Evolutionary conservation across 2,888 invertebrate species (phyloP), one percentile per base, ranked within the genome.

Genomic region (Campoletis raptor): DNA sequence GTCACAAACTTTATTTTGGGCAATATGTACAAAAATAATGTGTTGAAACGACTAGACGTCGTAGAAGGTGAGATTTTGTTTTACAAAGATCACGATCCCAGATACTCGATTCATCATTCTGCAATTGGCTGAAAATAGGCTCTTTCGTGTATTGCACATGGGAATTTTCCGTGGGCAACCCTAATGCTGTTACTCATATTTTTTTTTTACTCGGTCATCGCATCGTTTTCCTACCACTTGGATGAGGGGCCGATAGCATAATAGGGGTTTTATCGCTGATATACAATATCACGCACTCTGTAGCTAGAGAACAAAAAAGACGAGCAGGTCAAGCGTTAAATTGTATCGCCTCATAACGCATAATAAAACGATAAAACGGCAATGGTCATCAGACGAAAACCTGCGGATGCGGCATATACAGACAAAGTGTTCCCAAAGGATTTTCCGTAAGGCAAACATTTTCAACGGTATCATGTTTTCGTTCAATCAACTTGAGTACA

Each of bases 271-370:
- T 52, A 9, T 15, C 74, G 61, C 24, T 69, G 61, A 69, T 24
- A 74, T 67, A 54, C 67, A 48, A 42, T 61, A 21, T 37, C 42
- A 24, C 36, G 42, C n/a, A 6, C 24, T 69, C n/a, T 21, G 37
- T 54, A 42, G 78, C 64, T 54, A 24, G 36, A 61, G n/a, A 52
- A 66, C 37, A 30, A 21, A 8, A 54, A 69, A 37, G 12, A 24
- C 12, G 57, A 57, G 30, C 70, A 77, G 66, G 77, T 86, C 80
- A 72, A 80, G 81, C 80, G 77, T 83, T 72, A 86, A 81, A 86
- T 83, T 86, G 80, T 86, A 83, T 83, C 86, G 86, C 76, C 72
- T 81, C 85, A 76, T 80, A 80, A 81, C 86, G 83, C 80, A 86
- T 83, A 86, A 86, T 86, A 86, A 86, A 86, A 77, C 86, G 80